phyloP scores from a whole-genome alignment of 1,140 invertebrate species.

The Physella acuta region DNA sequence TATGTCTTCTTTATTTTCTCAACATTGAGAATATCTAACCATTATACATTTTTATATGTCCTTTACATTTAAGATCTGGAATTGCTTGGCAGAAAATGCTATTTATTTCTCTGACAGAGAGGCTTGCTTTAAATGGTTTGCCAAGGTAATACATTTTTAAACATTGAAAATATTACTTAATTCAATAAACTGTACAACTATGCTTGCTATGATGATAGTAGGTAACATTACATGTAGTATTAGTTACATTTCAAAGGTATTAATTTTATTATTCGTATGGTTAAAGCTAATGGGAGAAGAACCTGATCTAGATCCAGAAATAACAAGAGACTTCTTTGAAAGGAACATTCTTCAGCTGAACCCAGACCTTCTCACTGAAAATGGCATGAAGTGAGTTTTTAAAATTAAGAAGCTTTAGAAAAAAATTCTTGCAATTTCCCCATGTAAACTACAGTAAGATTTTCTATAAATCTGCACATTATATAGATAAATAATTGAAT shows the following conservation, averaged over 20 bases:
- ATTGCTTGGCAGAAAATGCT: conserved; percentile 89
- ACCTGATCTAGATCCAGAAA: conserved; percentile 93
- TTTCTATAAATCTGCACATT: no score
- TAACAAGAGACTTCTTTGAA: conserved; percentile 95
- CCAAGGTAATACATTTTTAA: conserved; percentile 64
- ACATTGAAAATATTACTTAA: neutral
- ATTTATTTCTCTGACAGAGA: conserved; percentile 90
- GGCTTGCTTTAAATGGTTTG: conserved; percentile 98
- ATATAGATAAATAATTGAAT: no score
- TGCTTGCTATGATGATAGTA: no score
- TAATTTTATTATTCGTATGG: no score
- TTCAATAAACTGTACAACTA: no score
- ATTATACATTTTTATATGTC: conserved; percentile 14
- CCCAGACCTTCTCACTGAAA: conserved; percentile 87
- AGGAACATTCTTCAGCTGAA: conserved; percentile 91
- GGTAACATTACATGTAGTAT: no score
- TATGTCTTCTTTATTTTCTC: no score
- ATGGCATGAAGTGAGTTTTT: conserved; percentile 81
- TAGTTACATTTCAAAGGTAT: no score
- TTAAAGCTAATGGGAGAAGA: conserved; percentile 93
- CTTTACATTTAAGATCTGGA: conserved; percentile 74
- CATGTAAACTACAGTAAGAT: no score
- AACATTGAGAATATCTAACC: no score
- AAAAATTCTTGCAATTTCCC: no score
- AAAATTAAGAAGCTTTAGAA: no score